phyloP scores from a whole-genome alignment of 2,113 vertebrate genomes.

The Dicentrarchus labrax region DNA sequence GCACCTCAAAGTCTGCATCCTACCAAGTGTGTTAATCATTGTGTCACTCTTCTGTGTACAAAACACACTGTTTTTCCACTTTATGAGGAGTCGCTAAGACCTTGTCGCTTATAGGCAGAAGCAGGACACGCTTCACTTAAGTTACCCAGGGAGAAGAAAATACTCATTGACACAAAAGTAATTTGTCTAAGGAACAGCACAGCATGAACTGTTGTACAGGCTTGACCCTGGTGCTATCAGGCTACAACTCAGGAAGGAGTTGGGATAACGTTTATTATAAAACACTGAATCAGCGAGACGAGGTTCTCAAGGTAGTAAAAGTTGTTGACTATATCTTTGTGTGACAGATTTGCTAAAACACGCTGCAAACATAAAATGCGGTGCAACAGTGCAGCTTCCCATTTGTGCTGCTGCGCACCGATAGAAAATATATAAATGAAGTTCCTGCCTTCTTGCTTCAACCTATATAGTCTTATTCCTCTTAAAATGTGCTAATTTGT shows the following conservation, averaged over 20 bases:
- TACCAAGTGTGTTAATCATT: constrained; percentile 55
- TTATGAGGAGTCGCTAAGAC: constrained; percentile 22
- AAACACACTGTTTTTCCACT: constrained; percentile 56
- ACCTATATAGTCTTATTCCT: background rate
- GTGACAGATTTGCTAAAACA: background rate
- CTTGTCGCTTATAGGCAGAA: constrained; percentile 34
- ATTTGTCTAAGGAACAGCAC: constrained; percentile 46
- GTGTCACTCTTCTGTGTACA: constrained; percentile 71
- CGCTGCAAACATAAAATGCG: constrained; percentile 8
- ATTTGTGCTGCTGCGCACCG: background rate
- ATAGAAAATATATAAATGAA: background rate
- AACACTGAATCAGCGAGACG: constrained; percentile 59
- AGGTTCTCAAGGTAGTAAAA: constrained; percentile 44
- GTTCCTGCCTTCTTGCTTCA: background rate
- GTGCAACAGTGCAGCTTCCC: background rate
- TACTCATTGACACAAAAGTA: constrained; percentile 42
- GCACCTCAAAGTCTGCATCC: constrained; percentile 46
- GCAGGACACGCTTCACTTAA: constrained; percentile 63
- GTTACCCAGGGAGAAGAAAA: constrained; percentile 48
- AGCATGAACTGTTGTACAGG: constrained; percentile 49
- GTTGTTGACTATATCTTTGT: constrained; percentile 29
- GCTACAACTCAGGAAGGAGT: constrained; percentile 61
- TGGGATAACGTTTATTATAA: constrained; percentile 40
- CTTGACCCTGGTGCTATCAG: constrained; percentile 74
- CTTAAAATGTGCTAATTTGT: background rate